A percentile compares a stretch with the other conserved stretches of the same genome.
Evolutionary conservation across 2,113 vertebrate species (phyloP).

Genomic region (Nestor notabilis): DNA sequence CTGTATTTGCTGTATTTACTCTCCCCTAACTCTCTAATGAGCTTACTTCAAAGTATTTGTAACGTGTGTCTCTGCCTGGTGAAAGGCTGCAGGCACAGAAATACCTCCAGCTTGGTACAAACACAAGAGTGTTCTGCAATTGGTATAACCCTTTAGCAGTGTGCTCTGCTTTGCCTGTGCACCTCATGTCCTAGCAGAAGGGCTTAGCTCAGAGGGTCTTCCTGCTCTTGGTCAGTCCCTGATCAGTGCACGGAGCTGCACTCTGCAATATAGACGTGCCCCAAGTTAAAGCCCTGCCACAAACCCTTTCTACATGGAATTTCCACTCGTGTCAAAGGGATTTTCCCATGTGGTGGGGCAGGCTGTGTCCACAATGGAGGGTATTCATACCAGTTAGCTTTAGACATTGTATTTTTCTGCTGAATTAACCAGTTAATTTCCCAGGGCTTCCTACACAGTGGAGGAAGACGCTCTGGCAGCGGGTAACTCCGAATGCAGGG

Average conservation of each 20-base stretch:
- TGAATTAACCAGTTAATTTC: background rate
- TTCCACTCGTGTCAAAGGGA: conserved; percentile 8
- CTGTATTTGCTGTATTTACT: conserved; percentile 2
- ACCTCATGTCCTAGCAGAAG: background rate
- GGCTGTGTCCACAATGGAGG: background rate
- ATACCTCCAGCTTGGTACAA: background rate
- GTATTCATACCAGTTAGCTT: background rate
- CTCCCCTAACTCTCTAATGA: background rate
- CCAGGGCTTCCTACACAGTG: background rate
- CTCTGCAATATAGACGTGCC: accelerated
- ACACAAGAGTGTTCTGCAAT: background rate
- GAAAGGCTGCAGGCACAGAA: background rate
- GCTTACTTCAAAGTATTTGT: background rate
- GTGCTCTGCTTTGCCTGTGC: background rate
- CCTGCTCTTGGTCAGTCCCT: background rate
- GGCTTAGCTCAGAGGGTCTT: background rate
- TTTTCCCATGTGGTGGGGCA: conserved; percentile 13
- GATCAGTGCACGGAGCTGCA: background rate
- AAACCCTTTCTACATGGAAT: background rate
- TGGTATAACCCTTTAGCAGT: background rate
- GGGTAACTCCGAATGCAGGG: background rate
- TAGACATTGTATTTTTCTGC: background rate
- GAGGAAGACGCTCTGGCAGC: background rate
- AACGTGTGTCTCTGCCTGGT: background rate
- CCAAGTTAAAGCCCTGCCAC: background rate